These are phyloP conservation scores for Ips nitidus DNA, from an alignment of 1,140 invertebrate species.

Conservation along the genomic window DNA sequence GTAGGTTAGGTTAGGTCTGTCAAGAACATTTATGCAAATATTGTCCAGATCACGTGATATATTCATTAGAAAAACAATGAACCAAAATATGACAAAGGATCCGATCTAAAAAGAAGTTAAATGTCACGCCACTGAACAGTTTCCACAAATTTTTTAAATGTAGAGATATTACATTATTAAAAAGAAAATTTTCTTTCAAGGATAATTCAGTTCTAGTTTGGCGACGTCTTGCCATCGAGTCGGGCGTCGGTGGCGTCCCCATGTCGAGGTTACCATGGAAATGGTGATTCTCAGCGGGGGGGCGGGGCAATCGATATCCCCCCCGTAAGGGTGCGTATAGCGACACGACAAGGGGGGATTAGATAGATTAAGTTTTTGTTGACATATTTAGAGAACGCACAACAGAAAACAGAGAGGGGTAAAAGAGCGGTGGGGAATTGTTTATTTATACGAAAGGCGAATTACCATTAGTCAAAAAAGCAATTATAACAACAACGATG, in stretches of 20 bases:
- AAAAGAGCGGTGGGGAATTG: not conserved
- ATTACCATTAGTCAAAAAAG: too few relatives aligned
- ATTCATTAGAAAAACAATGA: too few relatives aligned
- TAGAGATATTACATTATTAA: too few relatives aligned
- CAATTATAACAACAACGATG: too few relatives aligned
- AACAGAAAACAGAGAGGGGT: not conserved
- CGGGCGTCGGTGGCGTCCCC: constrained; percentile 42
- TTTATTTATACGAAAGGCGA: not conserved
- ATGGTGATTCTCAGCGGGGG: constrained; percentile 47
- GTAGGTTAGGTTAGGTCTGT: too few relatives aligned
- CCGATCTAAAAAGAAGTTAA: too few relatives aligned
- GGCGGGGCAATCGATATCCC: constrained; percentile 53
- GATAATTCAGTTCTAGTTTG: not conserved
- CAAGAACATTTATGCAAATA: too few relatives aligned
- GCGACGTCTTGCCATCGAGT: constrained; percentile 25
- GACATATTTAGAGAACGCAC: constrained; percentile 28
- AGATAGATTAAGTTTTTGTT: constrained; percentile 37
- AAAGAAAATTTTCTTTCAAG: too few relatives aligned
- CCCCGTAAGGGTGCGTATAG: constrained; percentile 39
- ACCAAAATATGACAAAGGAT: too few relatives aligned
- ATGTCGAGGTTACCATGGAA: constrained; percentile 51
- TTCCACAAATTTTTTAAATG: too few relatives aligned
- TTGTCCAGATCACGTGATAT: too few relatives aligned
- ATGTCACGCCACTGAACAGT: too few relatives aligned
- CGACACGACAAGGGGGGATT: constrained; percentile 31